phyloP scores from a whole-genome alignment of 2,797 vertebrate species.

The Danio choprae region DNA sequence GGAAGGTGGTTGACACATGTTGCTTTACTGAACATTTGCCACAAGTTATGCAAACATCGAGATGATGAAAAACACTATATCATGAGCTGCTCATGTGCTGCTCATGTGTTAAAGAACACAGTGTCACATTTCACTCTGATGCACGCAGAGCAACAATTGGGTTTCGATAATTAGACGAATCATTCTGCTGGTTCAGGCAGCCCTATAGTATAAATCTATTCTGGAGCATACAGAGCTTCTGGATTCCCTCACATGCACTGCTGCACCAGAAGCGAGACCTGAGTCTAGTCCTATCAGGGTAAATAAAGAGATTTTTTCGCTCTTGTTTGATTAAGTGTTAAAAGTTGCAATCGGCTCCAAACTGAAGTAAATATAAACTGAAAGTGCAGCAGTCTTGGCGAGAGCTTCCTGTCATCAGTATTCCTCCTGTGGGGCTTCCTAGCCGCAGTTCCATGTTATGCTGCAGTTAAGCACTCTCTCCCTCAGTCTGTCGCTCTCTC shows the following conservation, averaged over 20 bases:
- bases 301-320: background rate
- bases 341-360: constrained; percentile 40
- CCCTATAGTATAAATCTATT: background rate
- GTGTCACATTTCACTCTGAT: background rate
- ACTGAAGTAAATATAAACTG: constrained; percentile 38
- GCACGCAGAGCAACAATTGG: background rate
- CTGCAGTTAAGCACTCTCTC: constrained; percentile 55
- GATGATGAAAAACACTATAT: background rate
- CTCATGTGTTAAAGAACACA: background rate
- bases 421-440: constrained; percentile 54
- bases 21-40: background rate
- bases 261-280: constrained; percentile 10
- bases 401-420: constrained; percentile 51
- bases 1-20: background rate
- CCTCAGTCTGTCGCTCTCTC: constrained; percentile 37
- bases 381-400: constrained; percentile 37
- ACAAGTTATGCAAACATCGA: background rate
- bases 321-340: constrained; percentile 14
- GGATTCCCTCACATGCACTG: background rate
- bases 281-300: background rate
- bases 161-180: background rate
- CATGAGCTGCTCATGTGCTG: background rate
- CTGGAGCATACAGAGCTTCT: background rate
- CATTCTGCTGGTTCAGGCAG: background rate
- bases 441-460: constrained; percentile 55